phyloP scores from a whole-genome alignment of 2,888 invertebrate species.

The Cryptops parisi region DNA sequence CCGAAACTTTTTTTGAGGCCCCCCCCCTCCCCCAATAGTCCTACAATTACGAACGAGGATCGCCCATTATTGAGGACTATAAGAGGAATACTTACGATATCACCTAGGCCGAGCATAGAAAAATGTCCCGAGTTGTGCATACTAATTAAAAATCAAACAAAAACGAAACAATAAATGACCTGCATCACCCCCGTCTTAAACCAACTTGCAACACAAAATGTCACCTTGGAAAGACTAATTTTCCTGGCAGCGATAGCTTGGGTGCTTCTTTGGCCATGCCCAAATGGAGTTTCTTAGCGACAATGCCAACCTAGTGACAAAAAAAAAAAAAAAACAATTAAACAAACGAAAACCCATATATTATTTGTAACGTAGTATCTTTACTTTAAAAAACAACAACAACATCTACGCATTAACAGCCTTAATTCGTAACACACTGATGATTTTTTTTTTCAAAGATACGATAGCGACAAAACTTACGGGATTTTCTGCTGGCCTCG shows the following conservation, averaged over 20 bases:
- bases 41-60: too few species aligned
- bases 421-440: too few species aligned
- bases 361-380: too few species aligned
- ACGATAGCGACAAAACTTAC: slow-evolving; percentile 26
- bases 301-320: slow-evolving; percentile 57
- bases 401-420: too few species aligned
- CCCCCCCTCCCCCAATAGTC: too few species aligned
- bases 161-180: neutral
- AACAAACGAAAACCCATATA: too few species aligned
- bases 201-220: too few species aligned
- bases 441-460: too few species aligned
- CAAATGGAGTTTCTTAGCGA: slow-evolving; percentile 81
- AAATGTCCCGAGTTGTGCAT: slow-evolving; percentile 93
- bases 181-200: neutral
- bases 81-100: slow-evolving; percentile 45
- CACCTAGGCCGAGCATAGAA: slow-evolving; percentile 73
- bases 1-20: too few species aligned
- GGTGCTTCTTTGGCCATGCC: slow-evolving; percentile 84
- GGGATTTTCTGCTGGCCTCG: slow-evolving; percentile 38
- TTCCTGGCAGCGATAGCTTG: slow-evolving; percentile 88
- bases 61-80: too few species aligned
- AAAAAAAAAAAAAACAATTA: slow-evolving; percentile 1
- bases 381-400: too few species aligned
- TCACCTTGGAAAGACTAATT: slow-evolving; percentile 74
- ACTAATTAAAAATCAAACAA: slow-evolving; percentile 36